These are phyloP conservation scores for Halyomorpha halys DNA, from an alignment of 1,140 invertebrate species.

Conservation along the genomic window DNA sequence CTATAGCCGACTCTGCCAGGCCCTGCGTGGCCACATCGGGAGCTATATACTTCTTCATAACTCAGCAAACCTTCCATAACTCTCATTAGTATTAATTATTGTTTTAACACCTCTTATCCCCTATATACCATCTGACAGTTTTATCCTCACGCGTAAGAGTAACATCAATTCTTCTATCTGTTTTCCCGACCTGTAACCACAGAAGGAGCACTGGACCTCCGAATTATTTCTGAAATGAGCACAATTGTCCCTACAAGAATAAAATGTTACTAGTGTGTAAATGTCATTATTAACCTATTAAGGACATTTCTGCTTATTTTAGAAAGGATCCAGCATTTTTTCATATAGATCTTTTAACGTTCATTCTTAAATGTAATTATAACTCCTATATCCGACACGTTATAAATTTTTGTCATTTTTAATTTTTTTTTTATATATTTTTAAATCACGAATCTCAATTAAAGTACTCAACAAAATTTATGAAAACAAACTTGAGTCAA, in stretches of 20 bases:
- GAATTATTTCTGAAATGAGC: constrained; percentile 6
- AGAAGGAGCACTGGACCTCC: constrained; percentile 2
- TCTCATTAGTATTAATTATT: too few species aligned
- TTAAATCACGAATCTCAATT: constrained; percentile 1
- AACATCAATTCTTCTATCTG: too few species aligned
- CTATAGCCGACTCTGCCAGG: neutral
- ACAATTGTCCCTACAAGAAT: constrained; percentile 1
- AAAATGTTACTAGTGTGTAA: too few species aligned
- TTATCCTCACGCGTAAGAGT: too few species aligned
- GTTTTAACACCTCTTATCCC: too few species aligned
- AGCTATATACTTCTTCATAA: too few species aligned
- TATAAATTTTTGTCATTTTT: constrained; percentile 1
- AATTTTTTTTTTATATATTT: neutral
- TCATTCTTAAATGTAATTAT: too few species aligned
- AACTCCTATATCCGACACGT: too few species aligned
- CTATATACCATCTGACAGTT: too few species aligned
- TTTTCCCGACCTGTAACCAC: too few species aligned
- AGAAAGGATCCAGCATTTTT: neutral
- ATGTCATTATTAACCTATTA: neutral
- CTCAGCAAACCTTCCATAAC: too few species aligned
- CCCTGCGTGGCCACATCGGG: neutral
- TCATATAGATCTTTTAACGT: too few species aligned
- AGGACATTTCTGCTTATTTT: neutral
- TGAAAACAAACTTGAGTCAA: constrained; percentile 11
- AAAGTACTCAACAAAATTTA: constrained; percentile 14